Percentiles rank a stretch among this genome's conserved stretches.
Evolutionary conservation across 2,888 invertebrate genomes (phyloP).

Genomic region (Psylliodes chrysocephalus): DNA sequence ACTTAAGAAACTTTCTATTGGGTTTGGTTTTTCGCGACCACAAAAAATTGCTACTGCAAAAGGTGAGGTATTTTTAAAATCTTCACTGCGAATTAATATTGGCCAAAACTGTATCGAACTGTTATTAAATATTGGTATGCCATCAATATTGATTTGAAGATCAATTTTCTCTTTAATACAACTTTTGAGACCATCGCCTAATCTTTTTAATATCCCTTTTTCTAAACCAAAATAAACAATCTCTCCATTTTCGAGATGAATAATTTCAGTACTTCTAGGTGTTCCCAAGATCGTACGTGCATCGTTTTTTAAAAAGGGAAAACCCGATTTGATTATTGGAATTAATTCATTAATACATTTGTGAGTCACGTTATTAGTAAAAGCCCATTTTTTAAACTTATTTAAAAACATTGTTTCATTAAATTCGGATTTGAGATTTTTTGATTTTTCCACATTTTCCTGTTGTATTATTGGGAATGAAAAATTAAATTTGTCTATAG

Average conservation of each 20-base stretch:
- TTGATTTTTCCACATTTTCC: no score
- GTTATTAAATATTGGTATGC: constrained; percentile 38
- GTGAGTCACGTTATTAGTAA: no score
- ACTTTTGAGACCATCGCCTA: constrained; percentile 23
- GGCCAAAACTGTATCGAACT: constrained; percentile 37
- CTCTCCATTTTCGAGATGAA: constrained; percentile 29
- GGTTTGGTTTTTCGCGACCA: constrained; percentile 33
- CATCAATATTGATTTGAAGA: constrained; percentile 43
- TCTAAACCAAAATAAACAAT: constrained; percentile 35
- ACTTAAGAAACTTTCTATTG: constrained; percentile 27
- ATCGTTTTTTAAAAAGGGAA: no score
- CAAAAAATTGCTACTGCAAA: constrained; percentile 37
- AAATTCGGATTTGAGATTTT: no score
- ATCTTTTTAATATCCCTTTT: constrained; percentile 14
- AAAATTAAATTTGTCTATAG: no score
- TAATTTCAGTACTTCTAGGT: no score
- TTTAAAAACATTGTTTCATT: no score
- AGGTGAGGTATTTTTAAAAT: constrained; percentile 25
- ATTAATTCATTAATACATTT: no score
- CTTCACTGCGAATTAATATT: constrained; percentile 37
- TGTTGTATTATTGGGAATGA: no score
- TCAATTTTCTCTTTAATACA: neutral
- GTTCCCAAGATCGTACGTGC: no score
- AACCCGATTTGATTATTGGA: no score
- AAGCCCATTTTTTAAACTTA: no score